These are phyloP conservation scores for Oconnorella tubifera DNA, from an alignment of 2,888 invertebrate species.

Conservation along the genomic window DNA sequence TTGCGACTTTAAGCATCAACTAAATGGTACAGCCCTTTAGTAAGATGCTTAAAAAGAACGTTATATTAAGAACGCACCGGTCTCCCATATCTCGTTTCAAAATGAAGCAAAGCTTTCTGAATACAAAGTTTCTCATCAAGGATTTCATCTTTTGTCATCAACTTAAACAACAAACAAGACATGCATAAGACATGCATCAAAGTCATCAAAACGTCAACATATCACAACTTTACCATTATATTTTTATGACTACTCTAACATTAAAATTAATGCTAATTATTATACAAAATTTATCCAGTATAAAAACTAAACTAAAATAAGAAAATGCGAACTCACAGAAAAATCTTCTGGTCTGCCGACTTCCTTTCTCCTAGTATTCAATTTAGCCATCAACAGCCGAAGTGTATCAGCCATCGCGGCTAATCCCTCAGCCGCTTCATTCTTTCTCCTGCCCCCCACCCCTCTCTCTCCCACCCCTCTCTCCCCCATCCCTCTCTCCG, in stretches of 20 bases:
- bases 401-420: not conserved
- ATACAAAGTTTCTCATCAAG: slow-evolving; percentile 86
- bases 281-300: too few species aligned
- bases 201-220: too few species aligned
- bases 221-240: too few species aligned
- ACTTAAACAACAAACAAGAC: too few species aligned
- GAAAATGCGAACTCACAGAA: not conserved
- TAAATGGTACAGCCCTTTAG: too few species aligned
- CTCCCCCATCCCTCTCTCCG: not conserved
- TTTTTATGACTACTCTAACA: too few species aligned
- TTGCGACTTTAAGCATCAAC: too few species aligned
- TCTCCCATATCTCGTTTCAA: slow-evolving; percentile 83
- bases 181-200: too few species aligned
- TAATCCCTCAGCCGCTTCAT: not conserved
- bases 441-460: not conserved
- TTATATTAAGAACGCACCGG: slow-evolving; percentile 60
- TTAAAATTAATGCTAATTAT: too few species aligned
- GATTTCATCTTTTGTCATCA: slow-evolving; percentile 76
- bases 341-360: not conserved
- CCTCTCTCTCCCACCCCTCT: not conserved
- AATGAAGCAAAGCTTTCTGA: slow-evolving; percentile 80
- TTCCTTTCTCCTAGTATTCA: not conserved
- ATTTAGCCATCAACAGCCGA: not conserved
- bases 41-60: too few species aligned
- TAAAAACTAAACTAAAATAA: too few species aligned